Base-by-base conservation (phyloP, 2,113 vertebrate genomes). In the Calyptommatus sinebrachiatus region DNA sequence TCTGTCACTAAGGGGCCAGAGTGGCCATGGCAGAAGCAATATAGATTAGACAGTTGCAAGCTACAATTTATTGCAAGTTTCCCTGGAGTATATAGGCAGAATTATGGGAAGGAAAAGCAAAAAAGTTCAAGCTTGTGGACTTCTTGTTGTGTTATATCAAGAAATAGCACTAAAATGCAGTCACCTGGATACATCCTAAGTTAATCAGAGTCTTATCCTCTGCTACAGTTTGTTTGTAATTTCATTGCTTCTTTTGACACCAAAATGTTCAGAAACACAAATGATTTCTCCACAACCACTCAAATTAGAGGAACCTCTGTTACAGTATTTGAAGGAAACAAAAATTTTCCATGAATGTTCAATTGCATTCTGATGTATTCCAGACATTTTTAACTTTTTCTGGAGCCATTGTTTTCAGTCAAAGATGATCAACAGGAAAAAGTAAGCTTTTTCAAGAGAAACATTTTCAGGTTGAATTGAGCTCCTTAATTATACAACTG, bases 381-480 rank as follows among this genome's bases (percentile, higher is more conserved):
- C 2, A 72, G 70, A 68, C 24, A 53, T 11, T 79, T 46, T 21
- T 82, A 73, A 24, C 72, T 18, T 18, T 79, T 61, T 75, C 60
- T 18, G 57, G 61, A 73, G 26, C 14, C 83, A 22, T 24, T 4
- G n/a, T 6, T 67, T 83, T 57, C 71, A 80, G 0, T 73, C 1
- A 26, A 5, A 70, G 73, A 0, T 7, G 20, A 71, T 29, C n/a
- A 76, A 45, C 7, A 63, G 20, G 50, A 45, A 8, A 35, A 75
- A 29, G 14, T 24, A 78, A 3, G 82, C 24, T 62, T 72, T 76
- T 57, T 78, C 41, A 28, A 81, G 8, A 24, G 10, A 79, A 74
- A 70, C 28, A 81, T 5, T 73, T 73, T 68, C 57, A 67, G 21
- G 60, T 77, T 65, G 77, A 84, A 26, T 24, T 81, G 61, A 67